Evolutionary conservation across 2,797 vertebrate genomes (phyloP), one percentile per base, ranked within the genome.

Genomic region (Lateolabrax maculatus): DNA sequence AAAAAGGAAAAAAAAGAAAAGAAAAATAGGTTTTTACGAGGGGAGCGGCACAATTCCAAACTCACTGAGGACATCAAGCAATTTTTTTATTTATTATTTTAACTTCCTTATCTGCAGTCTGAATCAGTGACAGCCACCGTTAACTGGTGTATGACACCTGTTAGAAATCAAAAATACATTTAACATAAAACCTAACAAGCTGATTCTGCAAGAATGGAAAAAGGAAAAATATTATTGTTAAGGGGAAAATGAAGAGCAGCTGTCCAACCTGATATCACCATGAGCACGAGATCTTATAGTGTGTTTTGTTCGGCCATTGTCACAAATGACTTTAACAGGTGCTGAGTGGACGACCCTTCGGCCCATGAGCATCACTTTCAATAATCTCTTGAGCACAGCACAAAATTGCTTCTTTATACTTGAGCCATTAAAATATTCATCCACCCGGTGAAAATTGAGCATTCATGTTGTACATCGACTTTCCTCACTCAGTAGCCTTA

Each of bases 11-110:
- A n/a, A n/a, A n/a, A 23, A 55, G 61, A 34, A 56, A 41, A 3
- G 18, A 53, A 52, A 57, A 43, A 67, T 4, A 51, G 6, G 15
- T 56, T 71, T 34, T 89, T 81, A 81, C 49, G n/a, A 75, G 15
- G 12, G 7, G n/a, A 34, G 52, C 21, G 41, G 25, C 66, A 36
- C 1, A 9, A n/a, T 52, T 87, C 77, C 68, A 80, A 64, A 76
- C 62, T 46, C 66, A n/a, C 41, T 77, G 49, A 53, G 19, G 43
- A 62, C 52, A 46, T 86, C 69, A 58, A n/a, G n/a, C n/a, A n/a
- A n/a, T n/a, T n/a, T n/a, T n/a, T n/a, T n/a, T n/a, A n/a, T n/a
- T n/a, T n/a, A n/a, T n/a, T n/a, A n/a, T n/a, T n/a, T n/a, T n/a
- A 3, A 5, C 16, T 13, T 37, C 53, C 27, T 34, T 31, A 18